Evolutionary conservation across 2,888 invertebrate genomes (phyloP).

Genomic region (Diogma glabrata): DNA sequence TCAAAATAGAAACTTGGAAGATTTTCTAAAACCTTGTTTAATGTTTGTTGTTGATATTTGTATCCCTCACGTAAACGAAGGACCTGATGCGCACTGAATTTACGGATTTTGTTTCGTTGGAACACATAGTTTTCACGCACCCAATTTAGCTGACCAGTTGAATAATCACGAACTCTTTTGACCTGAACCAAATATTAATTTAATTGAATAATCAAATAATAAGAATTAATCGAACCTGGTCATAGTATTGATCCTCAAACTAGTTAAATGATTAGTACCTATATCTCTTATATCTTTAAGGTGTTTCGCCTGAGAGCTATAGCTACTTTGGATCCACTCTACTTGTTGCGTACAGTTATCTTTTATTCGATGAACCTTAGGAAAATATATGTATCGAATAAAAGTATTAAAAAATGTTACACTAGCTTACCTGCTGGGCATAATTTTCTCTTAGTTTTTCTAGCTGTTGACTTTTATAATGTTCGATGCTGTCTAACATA

Average conservation of each 20-base stretch:
- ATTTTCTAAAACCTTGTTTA: slow-evolving; percentile 89
- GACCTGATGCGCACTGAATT: slow-evolving; percentile 89
- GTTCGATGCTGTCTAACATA: slow-evolving; percentile 82
- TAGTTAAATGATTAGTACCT: slow-evolving; percentile 75
- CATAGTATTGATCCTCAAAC: slow-evolving; percentile 84
- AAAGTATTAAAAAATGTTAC: no score
- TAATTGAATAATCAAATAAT: slow-evolving; percentile 8
- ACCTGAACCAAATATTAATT: slow-evolving; percentile 47
- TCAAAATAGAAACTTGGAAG: slow-evolving; percentile 83
- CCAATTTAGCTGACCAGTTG: slow-evolving; percentile 82
- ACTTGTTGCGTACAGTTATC: slow-evolving; percentile 91
- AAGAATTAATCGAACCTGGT: slow-evolving; percentile 52
- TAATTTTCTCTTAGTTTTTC: slow-evolving; percentile 86
- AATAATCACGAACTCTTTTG: slow-evolving; percentile 83
- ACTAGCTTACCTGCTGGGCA: slow-evolving; percentile 70
- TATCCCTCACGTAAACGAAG: slow-evolving; percentile 81
- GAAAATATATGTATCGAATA: slow-evolving; percentile 13
- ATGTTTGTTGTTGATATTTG: slow-evolving; percentile 90
- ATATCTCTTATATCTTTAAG: slow-evolving; percentile 82
- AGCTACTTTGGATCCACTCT: slow-evolving; percentile 88
- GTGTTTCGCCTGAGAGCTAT: slow-evolving; percentile 76
- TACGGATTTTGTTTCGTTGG: slow-evolving; percentile 86
- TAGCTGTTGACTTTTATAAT: slow-evolving; percentile 78
- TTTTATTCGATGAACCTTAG: slow-evolving; percentile 73
- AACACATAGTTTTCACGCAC: slow-evolving; percentile 92